Evolutionary conservation across 2,888 invertebrate genomes (phyloP), one percentile per base, ranked within the genome.

Genomic region (Eubasilissa splendida): DNA sequence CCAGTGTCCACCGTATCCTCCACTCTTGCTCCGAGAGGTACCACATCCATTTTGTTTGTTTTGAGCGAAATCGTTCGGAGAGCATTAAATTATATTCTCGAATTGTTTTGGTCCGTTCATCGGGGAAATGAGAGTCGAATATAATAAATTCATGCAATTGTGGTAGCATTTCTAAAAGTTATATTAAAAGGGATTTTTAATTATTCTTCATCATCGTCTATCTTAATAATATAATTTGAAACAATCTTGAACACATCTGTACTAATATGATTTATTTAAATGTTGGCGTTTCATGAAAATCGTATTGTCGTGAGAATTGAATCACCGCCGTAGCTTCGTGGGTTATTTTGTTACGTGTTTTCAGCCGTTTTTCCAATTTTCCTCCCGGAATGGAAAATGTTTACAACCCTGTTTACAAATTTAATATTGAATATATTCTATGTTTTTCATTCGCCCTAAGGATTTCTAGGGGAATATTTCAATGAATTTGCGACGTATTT

Each of bases 401-500:
- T 70, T 70, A 70, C 70, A 70, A 70, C 31, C 70, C 53, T 70
- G 70, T 53, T 70, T 52, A 70, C 54, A 70, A 70, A 70, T 42
- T 42, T 42, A 42, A 42, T 52, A 70, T 70, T 70, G 70, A 70
- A 54, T 54, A 53, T 31, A 70, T 70, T 42, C 42, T 7, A 22
- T 52, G 68, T 68, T 68, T 50, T 68, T 14, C 14, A 14, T 14
- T 42, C 3, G 68, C 31, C 52, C 33, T 10, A 2, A 11, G 33
- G 11, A n/a, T 63, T 63, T 33, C 63, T 2, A 63, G 42, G 42
- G 31, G 10, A 5, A 33, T 5, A 11, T 63, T 63, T 63, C 9
- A 33, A 33, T 10, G 22, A 63, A 12, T 42, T 5, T 63, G 12
- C 12, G 31, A 33, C 11, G 33, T 68, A n/a, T 68, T 68, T 66